Evolutionary conservation across 2,797 vertebrate genomes (phyloP), one percentile per base, ranked within the genome.

Genomic region (Poecilia picta): DNA sequence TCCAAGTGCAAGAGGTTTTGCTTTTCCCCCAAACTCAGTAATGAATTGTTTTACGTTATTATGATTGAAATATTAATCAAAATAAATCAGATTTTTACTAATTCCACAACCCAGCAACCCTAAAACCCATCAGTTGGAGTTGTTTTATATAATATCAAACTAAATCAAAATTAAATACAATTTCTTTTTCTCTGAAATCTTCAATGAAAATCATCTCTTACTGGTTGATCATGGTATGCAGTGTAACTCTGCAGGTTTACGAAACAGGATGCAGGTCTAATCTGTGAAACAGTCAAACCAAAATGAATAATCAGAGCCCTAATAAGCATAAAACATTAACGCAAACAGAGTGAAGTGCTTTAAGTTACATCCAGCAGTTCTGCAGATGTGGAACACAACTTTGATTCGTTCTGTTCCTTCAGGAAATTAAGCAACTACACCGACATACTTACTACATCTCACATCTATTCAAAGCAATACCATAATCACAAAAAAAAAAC

Each of bases 401-500:
- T 57, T 16, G 28, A 64, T 82, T 71, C 74, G 83, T 87, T 45
- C 82, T 80, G 46, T 72, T 87, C 75, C 77, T 81, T 74, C 82
- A 79, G 45, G 28, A 81, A 80, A 78, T 68, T 49, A 79, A 82
- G 82, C 75, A 76, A 86, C 75, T 78, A 74, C 72, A 73, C 28
- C 2, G 1, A 76, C 68, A 47, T 20, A 72, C 80, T 74, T 43
- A 45, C 77, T 70, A 20, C 64, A 74, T 41, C 79, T 91, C 84
- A 83, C 77, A 89, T 89, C 78, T 73, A 81, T 90, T 83, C 77
- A 78, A 79, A 73, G n/a, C 59, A 79, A 79, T 73, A 64, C 77
- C 76, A 55, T 78, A 64, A 72, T 55, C 78, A 87, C 87, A 89
- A 91, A 92, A 91, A 92, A 91, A 92, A 93, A 91, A 82, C 85